phyloP scores from a whole-genome alignment of 2,797 vertebrate species.

The Lateolabrax maculatus region DNA sequence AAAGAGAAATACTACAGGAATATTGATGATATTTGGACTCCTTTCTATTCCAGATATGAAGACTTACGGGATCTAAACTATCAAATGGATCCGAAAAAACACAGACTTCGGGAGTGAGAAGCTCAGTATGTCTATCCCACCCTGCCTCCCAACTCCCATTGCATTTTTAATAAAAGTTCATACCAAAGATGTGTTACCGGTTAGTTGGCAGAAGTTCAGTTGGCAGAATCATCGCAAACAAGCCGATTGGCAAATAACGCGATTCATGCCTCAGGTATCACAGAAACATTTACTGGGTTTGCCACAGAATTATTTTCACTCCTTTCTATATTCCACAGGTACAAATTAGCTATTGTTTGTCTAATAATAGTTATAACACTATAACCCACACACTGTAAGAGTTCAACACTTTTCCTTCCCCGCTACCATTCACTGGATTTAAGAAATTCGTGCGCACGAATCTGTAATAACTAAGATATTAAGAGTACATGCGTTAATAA shows the following conservation, averaged over 20 bases:
- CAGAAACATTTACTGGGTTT: not conserved
- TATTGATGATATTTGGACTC: not conserved
- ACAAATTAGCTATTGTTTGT: slow-evolving; percentile 2
- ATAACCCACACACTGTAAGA: not conserved
- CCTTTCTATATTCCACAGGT: not conserved
- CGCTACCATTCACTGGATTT: not conserved
- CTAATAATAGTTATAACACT: not conserved
- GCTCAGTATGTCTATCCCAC: not conserved
- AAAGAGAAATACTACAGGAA: too few relatives aligned
- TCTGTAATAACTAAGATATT: not conserved
- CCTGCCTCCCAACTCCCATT: not conserved
- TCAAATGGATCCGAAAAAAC: not conserved
- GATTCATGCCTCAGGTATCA: not conserved
- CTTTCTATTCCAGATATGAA: not conserved
- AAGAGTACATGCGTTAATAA: not conserved
- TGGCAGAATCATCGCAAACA: not conserved
- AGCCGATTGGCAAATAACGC: not conserved
- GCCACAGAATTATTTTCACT: not conserved
- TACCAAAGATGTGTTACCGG: not conserved
- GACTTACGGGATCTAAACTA: not conserved
- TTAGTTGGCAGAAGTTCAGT: slow-evolving; percentile 23
- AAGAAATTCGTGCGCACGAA: not conserved
- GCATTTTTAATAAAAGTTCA: slow-evolving; percentile 21
- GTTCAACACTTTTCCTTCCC: not conserved
- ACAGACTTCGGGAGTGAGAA: not conserved